Conservation (phyloP, 2,888 invertebrate species). For the Cataglyphis albicans region DNA sequence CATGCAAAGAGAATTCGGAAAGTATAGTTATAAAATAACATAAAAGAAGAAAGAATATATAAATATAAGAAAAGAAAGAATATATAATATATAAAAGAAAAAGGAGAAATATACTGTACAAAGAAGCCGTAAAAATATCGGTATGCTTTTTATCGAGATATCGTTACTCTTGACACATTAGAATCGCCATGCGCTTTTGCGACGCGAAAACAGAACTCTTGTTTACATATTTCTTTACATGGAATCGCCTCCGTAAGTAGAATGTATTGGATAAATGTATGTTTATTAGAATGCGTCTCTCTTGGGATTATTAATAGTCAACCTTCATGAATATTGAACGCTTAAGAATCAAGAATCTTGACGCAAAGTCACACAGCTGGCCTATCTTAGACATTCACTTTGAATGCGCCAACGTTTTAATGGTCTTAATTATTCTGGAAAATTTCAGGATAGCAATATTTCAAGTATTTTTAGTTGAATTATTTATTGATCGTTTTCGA, state of each 20-base stretch:
- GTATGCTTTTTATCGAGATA: background rate
- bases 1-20: background rate
- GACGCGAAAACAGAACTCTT: slow-evolving; percentile 20
- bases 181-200: background rate
- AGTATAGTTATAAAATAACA: background rate
- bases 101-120: background rate
- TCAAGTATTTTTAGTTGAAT: background rate
- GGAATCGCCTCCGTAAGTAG: slow-evolving; percentile 45
- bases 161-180: slow-evolving; percentile 11
- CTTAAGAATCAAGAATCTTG: slow-evolving; percentile 81
- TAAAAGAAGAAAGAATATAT: background rate
- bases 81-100: background rate
- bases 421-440: slow-evolving; percentile 43
- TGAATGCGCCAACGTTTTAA: slow-evolving; percentile 21
- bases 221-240: slow-evolving; percentile 22
- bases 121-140: slow-evolving; percentile 23
- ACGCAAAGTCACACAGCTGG: slow-evolving; percentile 64
- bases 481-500: background rate
- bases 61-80: background rate
- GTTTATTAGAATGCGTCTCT: slow-evolving; percentile 79
- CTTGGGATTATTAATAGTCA: slow-evolving; percentile 83
- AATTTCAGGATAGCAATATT: slow-evolving; percentile 24
- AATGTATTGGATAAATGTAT: slow-evolving; percentile 46
- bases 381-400: slow-evolving; percentile 53
- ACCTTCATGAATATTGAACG: slow-evolving; percentile 84